phyloP scores from a whole-genome alignment of 53 echinoderm and acorn worm genomes.

The Mesocentrotus franciscanus region DNA sequence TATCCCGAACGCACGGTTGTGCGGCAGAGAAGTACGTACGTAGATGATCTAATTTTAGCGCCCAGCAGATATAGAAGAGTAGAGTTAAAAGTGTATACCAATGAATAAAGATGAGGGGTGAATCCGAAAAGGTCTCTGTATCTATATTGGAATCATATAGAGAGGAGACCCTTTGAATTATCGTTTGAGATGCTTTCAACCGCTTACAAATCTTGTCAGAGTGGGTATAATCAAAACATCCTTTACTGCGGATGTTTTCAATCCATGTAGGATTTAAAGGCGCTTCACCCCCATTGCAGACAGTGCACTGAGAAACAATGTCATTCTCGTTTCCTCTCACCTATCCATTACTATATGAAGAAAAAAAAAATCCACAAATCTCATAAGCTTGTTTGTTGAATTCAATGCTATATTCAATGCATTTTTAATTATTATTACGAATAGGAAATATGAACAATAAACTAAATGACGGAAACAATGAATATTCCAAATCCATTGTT shows the following conservation, averaged over 20 bases:
- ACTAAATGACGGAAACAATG: too few relatives aligned
- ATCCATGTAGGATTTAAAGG: neutral
- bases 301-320: neutral
- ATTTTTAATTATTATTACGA: too few relatives aligned
- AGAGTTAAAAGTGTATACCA: neutral
- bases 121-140: neutral
- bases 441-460: too few relatives aligned
- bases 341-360: neutral
- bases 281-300: neutral
- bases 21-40: slow-evolving; percentile 55
- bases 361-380: too few relatives aligned
- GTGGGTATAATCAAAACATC: slow-evolving; percentile 32
- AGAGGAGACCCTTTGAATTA: slow-evolving; percentile 32
- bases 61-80: neutral
- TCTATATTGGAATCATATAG: neutral
- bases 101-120: slow-evolving; percentile 59
- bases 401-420: neutral
- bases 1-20: slow-evolving; percentile 53
- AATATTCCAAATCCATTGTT: too few relatives aligned
- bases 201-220: neutral
- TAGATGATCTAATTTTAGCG: slow-evolving; percentile 64
- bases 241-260: neutral
- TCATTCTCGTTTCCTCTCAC: neutral
- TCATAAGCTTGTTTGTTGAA: neutral
- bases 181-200: slow-evolving; percentile 9